A percentile compares a stretch with the other conserved stretches of the same genome.
phyloP scores from a whole-genome alignment of 2,888 invertebrate genomes.

The Orchesella flavescens region DNA sequence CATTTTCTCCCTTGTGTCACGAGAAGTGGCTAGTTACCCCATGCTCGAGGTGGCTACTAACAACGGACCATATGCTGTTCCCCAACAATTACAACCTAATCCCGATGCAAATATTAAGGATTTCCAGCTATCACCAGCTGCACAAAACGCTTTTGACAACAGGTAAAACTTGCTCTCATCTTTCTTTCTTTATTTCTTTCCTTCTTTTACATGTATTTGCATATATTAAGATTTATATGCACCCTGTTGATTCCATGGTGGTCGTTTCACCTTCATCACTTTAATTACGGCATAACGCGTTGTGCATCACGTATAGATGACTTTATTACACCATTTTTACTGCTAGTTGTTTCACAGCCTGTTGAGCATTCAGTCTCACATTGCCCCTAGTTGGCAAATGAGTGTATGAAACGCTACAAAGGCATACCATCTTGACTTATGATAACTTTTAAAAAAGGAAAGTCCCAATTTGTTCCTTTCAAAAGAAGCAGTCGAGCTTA shows the following conservation, averaged over 20 bases:
- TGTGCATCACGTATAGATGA: too few species aligned
- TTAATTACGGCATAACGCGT: too few species aligned
- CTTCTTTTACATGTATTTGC: background rate
- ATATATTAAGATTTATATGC: background rate
- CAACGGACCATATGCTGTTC: conserved; percentile 61
- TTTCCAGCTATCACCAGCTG: conserved; percentile 44
- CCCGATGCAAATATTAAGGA: conserved; percentile 62
- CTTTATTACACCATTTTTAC: background rate
- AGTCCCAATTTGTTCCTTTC: too few species aligned
- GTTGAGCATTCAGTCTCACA: background rate
- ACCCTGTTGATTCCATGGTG: conserved; percentile 38
- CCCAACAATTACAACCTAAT: conserved; percentile 57
- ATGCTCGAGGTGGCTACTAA: conserved; percentile 66
- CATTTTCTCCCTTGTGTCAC: conserved; percentile 66
- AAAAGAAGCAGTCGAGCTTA: too few species aligned
- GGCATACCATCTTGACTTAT: too few species aligned
- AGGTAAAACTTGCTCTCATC: conserved; percentile 47
- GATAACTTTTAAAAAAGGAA: too few species aligned
- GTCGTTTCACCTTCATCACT: background rate
- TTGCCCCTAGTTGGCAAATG: background rate
- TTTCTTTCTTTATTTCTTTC: background rate
- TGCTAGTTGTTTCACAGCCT: background rate
- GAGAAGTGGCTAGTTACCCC: conserved; percentile 70
- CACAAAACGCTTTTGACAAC: conserved; percentile 63
- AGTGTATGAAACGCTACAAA: too few species aligned